Base-by-base conservation (phyloP, 2,888 invertebrate species). In the Orthosia gracilis region DNA sequence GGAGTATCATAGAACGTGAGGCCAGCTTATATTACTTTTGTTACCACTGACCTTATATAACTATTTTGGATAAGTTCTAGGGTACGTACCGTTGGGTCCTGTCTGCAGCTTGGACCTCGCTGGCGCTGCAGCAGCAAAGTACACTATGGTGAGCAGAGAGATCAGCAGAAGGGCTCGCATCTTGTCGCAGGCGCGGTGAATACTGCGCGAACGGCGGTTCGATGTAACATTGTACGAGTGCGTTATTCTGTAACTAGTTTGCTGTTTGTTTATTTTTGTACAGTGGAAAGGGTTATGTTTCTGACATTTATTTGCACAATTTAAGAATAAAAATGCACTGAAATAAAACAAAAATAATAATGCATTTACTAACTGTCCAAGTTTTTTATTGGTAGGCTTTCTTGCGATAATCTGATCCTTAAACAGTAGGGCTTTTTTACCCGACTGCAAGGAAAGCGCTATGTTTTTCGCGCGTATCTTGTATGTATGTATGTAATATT, bases 121-220 rank as follows among this genome's bases (percentile, higher is more conserved):
- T 12, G 92, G 94, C 26, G 92, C 90, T 74, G 91, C 89, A 61
- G 82, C 70, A 50, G 87, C 74, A 47, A 87, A 63, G 80, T 88
- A 87, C 11, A 88, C 61, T 59, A 88, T 76, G n/a, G 87, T 76
- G 17, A 87, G 69, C 66, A 91, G 66, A 15, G 88, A 59, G 55
- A 92, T 76, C 69, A 92, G 71, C 69, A 92, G 85, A 78, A 91
- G 80, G 80, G 90, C 88, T 87, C 93, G 93, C 95, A 95, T 94
- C 84, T 85, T 91, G 89, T 73, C 86, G 83, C 79, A 80, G 85
- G 85, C 81, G 85, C 80, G 81, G 58, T 75, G 62, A 79, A 80
- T 74, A 89, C 87, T 88, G 88, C 87, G 89, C 87, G 68, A 47
- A 61, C 83, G 81, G 67, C 58, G 75, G 78, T 73, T 49, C 80